A percentile compares a stretch with the other conserved stretches of the same genome.
Evolutionary conservation across 2,888 invertebrate species (phyloP).

Genomic region (Parnassius apollo): DNA sequence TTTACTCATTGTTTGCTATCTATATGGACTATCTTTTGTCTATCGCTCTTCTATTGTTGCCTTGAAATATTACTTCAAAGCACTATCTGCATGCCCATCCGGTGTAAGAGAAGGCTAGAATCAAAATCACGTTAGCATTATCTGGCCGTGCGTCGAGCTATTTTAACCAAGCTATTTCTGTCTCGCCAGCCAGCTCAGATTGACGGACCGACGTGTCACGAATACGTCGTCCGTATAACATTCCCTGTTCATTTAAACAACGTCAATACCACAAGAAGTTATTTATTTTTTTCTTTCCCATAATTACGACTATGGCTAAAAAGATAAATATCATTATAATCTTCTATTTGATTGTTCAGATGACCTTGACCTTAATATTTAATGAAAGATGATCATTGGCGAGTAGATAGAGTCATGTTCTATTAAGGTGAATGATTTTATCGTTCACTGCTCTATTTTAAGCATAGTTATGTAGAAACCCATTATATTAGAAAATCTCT

Average conservation of each 20-base stretch:
- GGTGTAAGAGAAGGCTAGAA: slow-evolving; percentile 63
- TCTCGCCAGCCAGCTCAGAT: slow-evolving; percentile 76
- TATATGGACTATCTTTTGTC: slow-evolving; percentile 29
- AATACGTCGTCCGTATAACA: slow-evolving; percentile 58
- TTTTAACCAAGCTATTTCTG: slow-evolving; percentile 73
- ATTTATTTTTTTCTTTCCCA: neutral
- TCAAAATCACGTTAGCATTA: slow-evolving; percentile 77
- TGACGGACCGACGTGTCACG: slow-evolving; percentile 78
- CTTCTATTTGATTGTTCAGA: slow-evolving; percentile 35
- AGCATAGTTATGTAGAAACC: neutral
- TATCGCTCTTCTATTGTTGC: slow-evolving; percentile 28
- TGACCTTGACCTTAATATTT: slow-evolving; percentile 77
- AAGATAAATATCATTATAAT: slow-evolving; percentile 34
- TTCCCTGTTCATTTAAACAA: slow-evolving; percentile 53
- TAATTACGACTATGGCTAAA: neutral
- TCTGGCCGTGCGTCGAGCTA: slow-evolving; percentile 74
- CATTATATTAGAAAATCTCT: slow-evolving; percentile 1
- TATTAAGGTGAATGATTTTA: neutral
- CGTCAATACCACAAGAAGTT: slow-evolving; percentile 7
- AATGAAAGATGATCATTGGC: slow-evolving; percentile 42
- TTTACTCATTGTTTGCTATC: slow-evolving; percentile 30
- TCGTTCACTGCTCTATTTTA: too few relatives aligned
- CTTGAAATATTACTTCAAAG: slow-evolving; percentile 31
- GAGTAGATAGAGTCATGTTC: slow-evolving; percentile 26
- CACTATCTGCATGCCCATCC: slow-evolving; percentile 38